Evolutionary conservation across 2,113 vertebrate genomes (phyloP), one percentile per base, ranked within the genome.

Genomic region (Coptodon bakossiorum): DNA sequence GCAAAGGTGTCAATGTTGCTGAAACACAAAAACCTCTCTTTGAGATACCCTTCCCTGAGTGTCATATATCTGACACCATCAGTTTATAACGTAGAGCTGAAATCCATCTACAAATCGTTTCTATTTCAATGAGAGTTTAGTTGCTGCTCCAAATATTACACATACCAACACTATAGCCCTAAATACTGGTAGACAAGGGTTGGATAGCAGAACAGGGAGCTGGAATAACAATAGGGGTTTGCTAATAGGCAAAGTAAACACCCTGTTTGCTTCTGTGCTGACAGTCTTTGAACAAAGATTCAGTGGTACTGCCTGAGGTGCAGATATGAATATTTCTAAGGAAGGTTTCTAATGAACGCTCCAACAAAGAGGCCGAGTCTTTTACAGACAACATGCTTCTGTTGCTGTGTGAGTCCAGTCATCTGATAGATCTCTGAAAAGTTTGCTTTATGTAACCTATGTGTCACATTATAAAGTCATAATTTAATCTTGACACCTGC

Each of bases 81-180:
- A 92, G 85, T 92, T 19, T 61, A 61, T 6, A 61, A 61, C 1
- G 76, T 66, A 79, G 6, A 24, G 29, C 36, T 91, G 90, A 94
- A 92, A 92, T 85, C 76, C 11, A 90, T 88, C 87, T 87, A 86
- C 87, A 71, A 38, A 56, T 50, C 36, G 27, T 76, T 59, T 66
- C 85, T 71, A 38, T 80, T 2, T 40, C n/a, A 78, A 71, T 76
- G 80, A 22, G 82, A 76, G 82, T 82, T 88, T 80, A 90, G 91
- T 84, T 94, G 84, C 86, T 76, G 83, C 81, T 94, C 48, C 31
- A 93, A 95, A 95, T 91, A 92, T 68, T 27, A 43, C 57, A 48
- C 90, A 82, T 82, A 38, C 81, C 90, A 54, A 57, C 27, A 17
- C 3, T 11, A 13, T 34, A 40, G 82, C 85, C 50, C 48, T 24